Conservation (phyloP, 2,888 invertebrate genomes). For the Temnothorax unifasciatus region DNA sequence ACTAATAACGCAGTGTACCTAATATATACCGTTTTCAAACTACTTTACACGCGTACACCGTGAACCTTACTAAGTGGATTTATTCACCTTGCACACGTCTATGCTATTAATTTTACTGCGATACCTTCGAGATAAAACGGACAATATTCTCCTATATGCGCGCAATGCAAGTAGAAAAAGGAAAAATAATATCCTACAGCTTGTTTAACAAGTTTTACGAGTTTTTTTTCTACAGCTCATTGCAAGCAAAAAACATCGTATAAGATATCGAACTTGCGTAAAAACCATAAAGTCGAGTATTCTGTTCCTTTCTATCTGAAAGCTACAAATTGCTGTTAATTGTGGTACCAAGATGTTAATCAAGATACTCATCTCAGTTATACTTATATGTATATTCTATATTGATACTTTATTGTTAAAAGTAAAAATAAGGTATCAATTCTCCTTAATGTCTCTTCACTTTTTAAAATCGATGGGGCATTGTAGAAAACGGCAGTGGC, state of each 20-base stretch:
- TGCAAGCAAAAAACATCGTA: not conserved
- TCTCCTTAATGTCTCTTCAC: not conserved
- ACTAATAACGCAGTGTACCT: not conserved
- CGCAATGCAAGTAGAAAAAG: slow-evolving; percentile 1
- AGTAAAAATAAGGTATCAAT: slow-evolving; percentile 36
- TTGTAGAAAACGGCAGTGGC: slow-evolving; percentile 52
- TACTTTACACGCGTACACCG: slow-evolving; percentile 20
- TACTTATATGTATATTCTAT: not conserved
- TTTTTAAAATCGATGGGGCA: slow-evolving; percentile 9
- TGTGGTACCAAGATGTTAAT: slow-evolving; percentile 6
- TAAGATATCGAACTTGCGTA: not conserved
- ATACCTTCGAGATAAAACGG: slow-evolving; percentile 12
- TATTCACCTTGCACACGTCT: not conserved
- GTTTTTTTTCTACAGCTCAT: not conserved
- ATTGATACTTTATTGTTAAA: slow-evolving; percentile 9
- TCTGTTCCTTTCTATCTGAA: not conserved
- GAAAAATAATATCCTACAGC: slow-evolving; percentile 9
- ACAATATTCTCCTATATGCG: slow-evolving; percentile 9
- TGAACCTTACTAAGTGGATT: slow-evolving; percentile 15
- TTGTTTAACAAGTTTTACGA: slow-evolving; percentile 23
- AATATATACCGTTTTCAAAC: not conserved
- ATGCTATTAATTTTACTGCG: slow-evolving; percentile 2
- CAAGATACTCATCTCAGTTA: not conserved
- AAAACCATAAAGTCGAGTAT: not conserved
- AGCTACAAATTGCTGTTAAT: slow-evolving; percentile 13